A percentile compares a stretch with the other conserved stretches of the same genome.
Evolutionary conservation across 1,140 invertebrate species (phyloP).

Genomic region (Bombus superbus): DNA sequence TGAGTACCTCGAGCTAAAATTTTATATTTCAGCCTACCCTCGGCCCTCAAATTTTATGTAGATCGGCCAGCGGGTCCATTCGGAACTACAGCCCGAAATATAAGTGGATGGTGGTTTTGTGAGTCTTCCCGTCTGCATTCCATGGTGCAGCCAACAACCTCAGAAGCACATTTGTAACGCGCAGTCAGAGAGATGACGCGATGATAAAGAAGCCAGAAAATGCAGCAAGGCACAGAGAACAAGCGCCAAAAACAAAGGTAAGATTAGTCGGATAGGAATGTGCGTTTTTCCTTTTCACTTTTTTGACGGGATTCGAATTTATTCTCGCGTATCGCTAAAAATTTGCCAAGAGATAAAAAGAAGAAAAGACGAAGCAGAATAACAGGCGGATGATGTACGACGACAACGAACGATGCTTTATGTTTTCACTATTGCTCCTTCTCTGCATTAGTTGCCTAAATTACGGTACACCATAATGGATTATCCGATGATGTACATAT

Average conservation of each 20-base stretch:
- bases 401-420: not conserved
- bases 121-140: constrained; percentile 73
- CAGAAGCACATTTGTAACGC: constrained; percentile 43
- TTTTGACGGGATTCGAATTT: not conserved
- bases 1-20: no score
- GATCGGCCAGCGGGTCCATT: no score
- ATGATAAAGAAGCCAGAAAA: not conserved
- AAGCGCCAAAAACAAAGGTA: not conserved
- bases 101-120: constrained; percentile 68
- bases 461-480: no score
- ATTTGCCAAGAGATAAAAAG: not conserved
- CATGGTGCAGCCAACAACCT: constrained; percentile 73
- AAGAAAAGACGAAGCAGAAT: not conserved
- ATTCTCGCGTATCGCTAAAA: not conserved
- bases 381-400: fast-evolving
- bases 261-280: not conserved
- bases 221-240: not conserved
- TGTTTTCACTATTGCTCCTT: not conserved
- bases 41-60: no score
- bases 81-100: not conserved
- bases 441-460: no score
- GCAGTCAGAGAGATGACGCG: not conserved
- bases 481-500: no score
- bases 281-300: no score
- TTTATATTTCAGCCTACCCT: no score